phyloP scores from a whole-genome alignment of 2,113 vertebrate species.

The Parotia lawesii region DNA sequence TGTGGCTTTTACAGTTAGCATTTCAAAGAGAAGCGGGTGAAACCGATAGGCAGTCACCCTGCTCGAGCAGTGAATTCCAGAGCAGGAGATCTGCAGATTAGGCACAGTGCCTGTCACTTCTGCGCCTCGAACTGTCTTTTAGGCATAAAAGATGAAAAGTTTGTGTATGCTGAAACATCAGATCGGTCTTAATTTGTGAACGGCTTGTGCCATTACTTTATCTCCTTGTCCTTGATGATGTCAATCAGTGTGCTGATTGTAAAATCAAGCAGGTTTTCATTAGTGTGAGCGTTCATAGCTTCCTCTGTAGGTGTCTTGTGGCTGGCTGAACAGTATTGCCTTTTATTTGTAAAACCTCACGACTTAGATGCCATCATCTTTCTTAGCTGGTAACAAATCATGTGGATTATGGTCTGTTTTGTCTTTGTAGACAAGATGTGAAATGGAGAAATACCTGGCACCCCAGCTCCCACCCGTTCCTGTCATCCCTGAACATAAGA shows the following conservation, averaged over 20 bases:
- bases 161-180: not conserved
- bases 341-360: not conserved
- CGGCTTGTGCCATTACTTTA: not conserved
- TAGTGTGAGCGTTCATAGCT: not conserved
- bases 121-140: not conserved
- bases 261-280: conserved; percentile 21
- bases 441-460: conserved; percentile 90
- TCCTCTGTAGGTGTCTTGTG: not conserved
- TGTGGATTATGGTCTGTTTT: conserved; percentile 19
- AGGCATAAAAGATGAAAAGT: conserved; percentile 36
- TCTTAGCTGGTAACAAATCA: not conserved
- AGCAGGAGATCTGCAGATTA: conserved; percentile 50
- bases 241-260: not conserved
- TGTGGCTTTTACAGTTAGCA: conserved; percentile 47
- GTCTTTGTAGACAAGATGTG: conserved; percentile 84
- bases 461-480: conserved; percentile 76
- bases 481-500: conserved; percentile 79
- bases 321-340: not conserved
- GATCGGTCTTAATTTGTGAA: not conserved
- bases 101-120: not conserved
- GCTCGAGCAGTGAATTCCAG: conserved; percentile 24
- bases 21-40: conserved; percentile 48
- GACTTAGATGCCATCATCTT: not conserved
- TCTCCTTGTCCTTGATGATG: not conserved
- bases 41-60: conserved; percentile 12